Evolutionary conservation across 23 tunicate genomes (phyloP).

Genomic region (Diplosoma virens): DNA sequence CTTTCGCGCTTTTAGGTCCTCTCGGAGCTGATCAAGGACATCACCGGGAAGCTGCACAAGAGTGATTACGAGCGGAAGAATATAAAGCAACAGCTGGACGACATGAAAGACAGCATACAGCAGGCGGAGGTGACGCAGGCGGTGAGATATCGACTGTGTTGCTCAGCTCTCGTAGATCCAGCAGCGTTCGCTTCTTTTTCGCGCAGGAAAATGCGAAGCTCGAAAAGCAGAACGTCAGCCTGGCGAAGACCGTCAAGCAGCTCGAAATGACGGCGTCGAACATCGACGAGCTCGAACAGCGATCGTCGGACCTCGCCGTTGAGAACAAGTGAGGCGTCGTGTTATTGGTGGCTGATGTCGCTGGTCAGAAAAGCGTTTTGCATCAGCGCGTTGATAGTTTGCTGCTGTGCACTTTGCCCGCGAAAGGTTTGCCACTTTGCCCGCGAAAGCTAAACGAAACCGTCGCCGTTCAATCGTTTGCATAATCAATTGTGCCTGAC

Average conservation of each 20-base stretch:
- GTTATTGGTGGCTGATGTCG: too few relatives aligned
- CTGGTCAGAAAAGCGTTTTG: too few relatives aligned
- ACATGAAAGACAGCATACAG: conserved; percentile 66
- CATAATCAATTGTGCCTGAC: too few relatives aligned
- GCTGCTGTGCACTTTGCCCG: too few relatives aligned
- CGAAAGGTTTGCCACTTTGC: too few relatives aligned
- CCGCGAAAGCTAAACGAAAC: too few relatives aligned
- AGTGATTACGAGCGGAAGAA: conserved; percentile 62
- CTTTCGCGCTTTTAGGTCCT: conserved; percentile 48
- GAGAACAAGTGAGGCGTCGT: conserved; percentile 76
- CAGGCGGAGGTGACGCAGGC: conserved; percentile 58
- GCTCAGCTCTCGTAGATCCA: too few relatives aligned
- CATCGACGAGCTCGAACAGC: conserved; percentile 58
- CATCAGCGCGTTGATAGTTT: too few relatives aligned
- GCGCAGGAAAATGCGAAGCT: conserved; percentile 79
- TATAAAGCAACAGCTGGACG: conserved; percentile 44
- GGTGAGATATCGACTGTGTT: too few relatives aligned
- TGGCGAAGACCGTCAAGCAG: conserved; percentile 74
- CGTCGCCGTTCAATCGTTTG: too few relatives aligned
- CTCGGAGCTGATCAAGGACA: conserved; percentile 76
- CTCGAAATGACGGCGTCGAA: conserved; percentile 48
- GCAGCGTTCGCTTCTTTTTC: too few relatives aligned
- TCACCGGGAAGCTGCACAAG: conserved; percentile 63
- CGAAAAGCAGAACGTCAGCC: conserved; percentile 68
- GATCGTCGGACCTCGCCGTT: conserved; percentile 54